A percentile compares a stretch with the other conserved stretches of the same genome.
phyloP scores from a whole-genome alignment of 2,888 invertebrate genomes.

The Sialis fuliginosa region DNA sequence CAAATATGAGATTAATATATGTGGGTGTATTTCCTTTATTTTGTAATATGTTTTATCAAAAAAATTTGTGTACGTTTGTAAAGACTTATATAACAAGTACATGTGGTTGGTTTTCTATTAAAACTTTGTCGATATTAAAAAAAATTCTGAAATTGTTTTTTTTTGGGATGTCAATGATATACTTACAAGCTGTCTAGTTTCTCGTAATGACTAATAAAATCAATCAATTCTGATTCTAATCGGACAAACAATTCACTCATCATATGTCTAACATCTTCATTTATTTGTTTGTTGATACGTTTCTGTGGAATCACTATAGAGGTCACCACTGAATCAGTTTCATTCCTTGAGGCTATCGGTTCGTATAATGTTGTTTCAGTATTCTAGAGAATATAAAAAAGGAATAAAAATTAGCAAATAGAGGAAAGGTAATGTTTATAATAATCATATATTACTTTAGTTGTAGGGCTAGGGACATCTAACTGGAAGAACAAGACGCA shows the following conservation, averaged over 20 bases:
- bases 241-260: slow-evolving; percentile 81
- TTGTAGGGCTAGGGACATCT: slow-evolving; percentile 33
- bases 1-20: too few species aligned
- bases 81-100: too few species aligned
- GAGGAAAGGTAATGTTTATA: neutral
- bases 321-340: slow-evolving; percentile 11
- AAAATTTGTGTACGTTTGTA: too few species aligned
- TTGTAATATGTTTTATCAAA: too few species aligned
- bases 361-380: slow-evolving; percentile 39
- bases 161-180: slow-evolving; percentile 1
- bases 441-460: slow-evolving; percentile 17
- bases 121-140: too few species aligned
- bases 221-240: slow-evolving; percentile 70
- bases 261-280: slow-evolving; percentile 65
- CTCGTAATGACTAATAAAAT: slow-evolving; percentile 74
- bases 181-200: slow-evolving; percentile 79
- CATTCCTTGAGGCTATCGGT: slow-evolving; percentile 17
- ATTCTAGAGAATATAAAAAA: slow-evolving; percentile 21
- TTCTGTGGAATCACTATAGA: slow-evolving; percentile 21
- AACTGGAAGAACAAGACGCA: slow-evolving; percentile 78
- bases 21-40: too few species aligned
- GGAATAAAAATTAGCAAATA: neutral
- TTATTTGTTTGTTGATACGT: slow-evolving; percentile 49
- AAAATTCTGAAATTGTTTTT: too few species aligned
- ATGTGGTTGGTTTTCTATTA: too few species aligned